These are phyloP conservation scores for Notospermus geniculatus DNA, from an alignment of 1,140 invertebrate species.

Conservation along the genomic window DNA sequence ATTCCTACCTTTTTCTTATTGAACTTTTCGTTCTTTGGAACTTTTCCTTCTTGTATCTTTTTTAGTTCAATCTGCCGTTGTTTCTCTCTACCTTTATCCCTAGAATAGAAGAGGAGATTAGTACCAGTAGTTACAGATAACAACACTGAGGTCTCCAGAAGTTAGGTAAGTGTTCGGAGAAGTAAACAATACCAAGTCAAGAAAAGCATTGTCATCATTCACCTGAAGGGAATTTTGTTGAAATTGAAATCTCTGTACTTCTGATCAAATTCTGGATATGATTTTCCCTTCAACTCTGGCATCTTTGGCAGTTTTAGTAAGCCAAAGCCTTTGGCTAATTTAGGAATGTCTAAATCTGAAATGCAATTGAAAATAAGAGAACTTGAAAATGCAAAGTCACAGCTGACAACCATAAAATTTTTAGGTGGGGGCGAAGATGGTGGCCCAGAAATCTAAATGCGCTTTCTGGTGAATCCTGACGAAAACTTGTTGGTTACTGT, in stretches of 20 bases:
- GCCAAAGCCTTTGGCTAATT: conserved; percentile 83
- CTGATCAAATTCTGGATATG: conserved; percentile 61
- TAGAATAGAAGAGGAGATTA: conserved; percentile 31
- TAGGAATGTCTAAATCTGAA: conserved; percentile 79
- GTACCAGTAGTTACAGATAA: no score
- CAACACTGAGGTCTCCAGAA: neutral
- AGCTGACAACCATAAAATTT: no score
- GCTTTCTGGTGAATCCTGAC: no score
- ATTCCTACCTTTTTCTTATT: conserved; percentile 15
- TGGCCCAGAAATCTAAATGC: no score
- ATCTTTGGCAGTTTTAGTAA: conserved; percentile 87
- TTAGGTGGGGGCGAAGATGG: no score
- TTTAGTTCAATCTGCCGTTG: conserved; percentile 71
- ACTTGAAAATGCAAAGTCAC: no score
- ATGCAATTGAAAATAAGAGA: no score
- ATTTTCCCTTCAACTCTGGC: conserved; percentile 79
- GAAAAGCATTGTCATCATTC: conserved; percentile 20
- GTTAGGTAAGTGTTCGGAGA: neutral
- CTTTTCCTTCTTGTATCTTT: conserved; percentile 61
- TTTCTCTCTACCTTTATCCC: conserved; percentile 75
- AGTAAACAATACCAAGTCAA: neutral
- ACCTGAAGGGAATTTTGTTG: conserved; percentile 75
- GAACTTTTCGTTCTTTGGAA: conserved; percentile 21
- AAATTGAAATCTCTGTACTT: conserved; percentile 65
- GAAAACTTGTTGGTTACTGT: no score